phyloP scores from a whole-genome alignment of 92 coral and sea anemone species.

The Zoanthus solanderi region DNA sequence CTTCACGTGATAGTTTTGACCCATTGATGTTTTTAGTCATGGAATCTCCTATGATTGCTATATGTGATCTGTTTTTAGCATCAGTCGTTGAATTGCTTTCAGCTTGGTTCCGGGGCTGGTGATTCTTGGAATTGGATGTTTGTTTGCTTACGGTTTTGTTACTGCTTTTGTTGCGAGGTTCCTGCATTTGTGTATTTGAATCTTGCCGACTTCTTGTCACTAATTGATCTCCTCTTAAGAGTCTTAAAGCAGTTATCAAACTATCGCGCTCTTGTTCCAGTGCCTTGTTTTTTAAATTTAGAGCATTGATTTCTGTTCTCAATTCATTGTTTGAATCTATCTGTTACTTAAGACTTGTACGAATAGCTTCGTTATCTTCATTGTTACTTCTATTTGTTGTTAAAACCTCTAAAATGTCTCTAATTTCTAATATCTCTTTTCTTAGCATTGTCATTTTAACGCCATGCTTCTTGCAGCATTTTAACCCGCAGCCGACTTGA shows the following conservation, averaged over 20 bases:
- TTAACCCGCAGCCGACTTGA: not conserved
- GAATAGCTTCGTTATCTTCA: not conserved
- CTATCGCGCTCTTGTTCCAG: not conserved
- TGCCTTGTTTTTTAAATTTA: not conserved
- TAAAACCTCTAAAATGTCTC: not conserved
- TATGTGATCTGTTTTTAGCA: not conserved
- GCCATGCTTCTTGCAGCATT: not conserved
- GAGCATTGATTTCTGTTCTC: not conserved
- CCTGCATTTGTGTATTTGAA: not conserved
- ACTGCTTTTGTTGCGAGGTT: not conserved
- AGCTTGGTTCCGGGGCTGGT: not conserved
- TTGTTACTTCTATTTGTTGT: not conserved
- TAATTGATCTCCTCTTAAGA: not conserved
- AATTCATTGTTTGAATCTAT: not conserved
- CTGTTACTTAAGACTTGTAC: not conserved
- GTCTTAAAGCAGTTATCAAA: not conserved
- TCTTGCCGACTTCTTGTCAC: not conserved
- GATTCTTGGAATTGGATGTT: not conserved
- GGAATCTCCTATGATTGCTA: constrained; percentile 19
- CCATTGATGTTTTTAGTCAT: constrained; percentile 27
- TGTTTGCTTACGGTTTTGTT: not conserved
- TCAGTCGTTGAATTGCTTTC: not conserved
- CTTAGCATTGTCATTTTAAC: not conserved
- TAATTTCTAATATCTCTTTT: not conserved
- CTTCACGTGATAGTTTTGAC: constrained; percentile 17